These are phyloP conservation scores for Polia nebulosa DNA, from an alignment of 2,888 invertebrate species.

Conservation along the genomic window DNA sequence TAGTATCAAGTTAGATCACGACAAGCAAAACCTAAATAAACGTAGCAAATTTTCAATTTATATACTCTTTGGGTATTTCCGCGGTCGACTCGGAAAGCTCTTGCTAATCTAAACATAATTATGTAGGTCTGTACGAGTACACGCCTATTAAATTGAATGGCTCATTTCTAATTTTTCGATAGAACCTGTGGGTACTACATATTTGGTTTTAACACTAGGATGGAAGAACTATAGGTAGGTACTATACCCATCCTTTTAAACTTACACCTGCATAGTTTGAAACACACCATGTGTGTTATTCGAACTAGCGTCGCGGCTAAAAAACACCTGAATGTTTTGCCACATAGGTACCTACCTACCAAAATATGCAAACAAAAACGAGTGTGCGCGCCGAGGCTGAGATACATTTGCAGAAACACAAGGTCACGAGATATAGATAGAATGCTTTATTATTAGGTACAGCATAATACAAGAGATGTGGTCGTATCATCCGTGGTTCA, in stretches of 20 bases:
- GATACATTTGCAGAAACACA: neutral
- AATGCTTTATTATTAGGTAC: constrained; percentile 6
- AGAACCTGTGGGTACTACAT: no score
- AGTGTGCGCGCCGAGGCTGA: neutral
- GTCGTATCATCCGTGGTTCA: neutral
- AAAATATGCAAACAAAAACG: constrained; percentile 21
- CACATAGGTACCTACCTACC: neutral
- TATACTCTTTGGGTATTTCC: neutral
- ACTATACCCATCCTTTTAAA: no score
- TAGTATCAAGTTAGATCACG: no score
- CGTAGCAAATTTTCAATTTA: neutral
- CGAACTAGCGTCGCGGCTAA: neutral
- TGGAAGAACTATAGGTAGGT: no score
- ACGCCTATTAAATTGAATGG: neutral
- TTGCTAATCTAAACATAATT: neutral
- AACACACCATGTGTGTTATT: neutral
- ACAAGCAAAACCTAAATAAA: neutral
- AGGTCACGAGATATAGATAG: constrained; percentile 19
- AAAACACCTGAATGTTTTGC: neutral
- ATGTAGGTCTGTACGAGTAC: no score
- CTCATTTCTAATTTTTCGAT: neutral
- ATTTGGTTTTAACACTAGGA: no score
- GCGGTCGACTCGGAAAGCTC: neutral
- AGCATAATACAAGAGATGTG: neutral
- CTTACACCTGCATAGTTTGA: neutral